Conservation (phyloP, 2,797 vertebrate species). For the Carcharodon carcharias region DNA sequence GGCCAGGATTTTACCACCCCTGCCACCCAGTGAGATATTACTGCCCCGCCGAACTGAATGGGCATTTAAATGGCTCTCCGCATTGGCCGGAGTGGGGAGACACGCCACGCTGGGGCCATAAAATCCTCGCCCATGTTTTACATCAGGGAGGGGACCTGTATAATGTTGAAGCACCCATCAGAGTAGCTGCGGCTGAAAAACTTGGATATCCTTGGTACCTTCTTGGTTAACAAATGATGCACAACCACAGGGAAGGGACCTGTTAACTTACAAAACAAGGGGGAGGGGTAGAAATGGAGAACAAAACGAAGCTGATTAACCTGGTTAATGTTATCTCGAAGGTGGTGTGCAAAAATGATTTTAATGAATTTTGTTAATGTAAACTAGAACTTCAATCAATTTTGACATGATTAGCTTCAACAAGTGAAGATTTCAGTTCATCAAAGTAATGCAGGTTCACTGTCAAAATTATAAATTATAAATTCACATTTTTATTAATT, state of each 20-base stretch:
- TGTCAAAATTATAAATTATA: slow-evolving; percentile 1
- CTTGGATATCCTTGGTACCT: background rate
- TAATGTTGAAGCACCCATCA: background rate
- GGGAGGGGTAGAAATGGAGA: too few relatives aligned
- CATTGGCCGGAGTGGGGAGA: too few relatives aligned
- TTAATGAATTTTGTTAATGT: slow-evolving; percentile 1
- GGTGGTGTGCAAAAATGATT: background rate
- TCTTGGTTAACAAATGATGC: background rate
- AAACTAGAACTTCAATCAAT: slow-evolving; percentile 23
- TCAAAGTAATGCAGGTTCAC: background rate
- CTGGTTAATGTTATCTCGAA: background rate
- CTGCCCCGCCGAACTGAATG: too few relatives aligned
- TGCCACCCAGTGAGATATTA: too few relatives aligned
- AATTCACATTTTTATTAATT: slow-evolving; percentile 27
- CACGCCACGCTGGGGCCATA: too few relatives aligned
- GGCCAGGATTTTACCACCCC: too few relatives aligned
- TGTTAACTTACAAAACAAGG: background rate
- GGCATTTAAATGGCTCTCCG: too few relatives aligned
- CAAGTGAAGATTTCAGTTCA: slow-evolving; percentile 22
- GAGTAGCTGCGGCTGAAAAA: background rate
- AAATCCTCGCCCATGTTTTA: background rate
- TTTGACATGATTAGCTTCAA: slow-evolving; percentile 22
- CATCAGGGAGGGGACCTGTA: background rate
- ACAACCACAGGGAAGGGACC: background rate
- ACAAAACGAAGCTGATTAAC: background rate